Conservation (phyloP, 2,888 invertebrate species). For the Amphiduros pacificus region DNA sequence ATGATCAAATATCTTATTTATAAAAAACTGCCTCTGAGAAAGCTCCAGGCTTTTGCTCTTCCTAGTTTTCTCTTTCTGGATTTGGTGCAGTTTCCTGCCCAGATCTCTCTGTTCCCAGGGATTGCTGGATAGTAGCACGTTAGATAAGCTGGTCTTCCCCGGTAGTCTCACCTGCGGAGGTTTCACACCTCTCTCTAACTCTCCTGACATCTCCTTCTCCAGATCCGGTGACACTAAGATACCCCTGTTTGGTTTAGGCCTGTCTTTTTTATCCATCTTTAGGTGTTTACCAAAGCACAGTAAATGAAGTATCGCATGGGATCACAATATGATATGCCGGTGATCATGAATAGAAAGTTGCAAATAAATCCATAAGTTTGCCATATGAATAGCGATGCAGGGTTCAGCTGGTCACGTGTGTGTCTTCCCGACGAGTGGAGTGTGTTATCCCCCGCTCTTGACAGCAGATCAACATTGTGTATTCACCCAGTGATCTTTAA, state of each 20-base stretch:
- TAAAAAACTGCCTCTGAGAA: constrained; percentile 25
- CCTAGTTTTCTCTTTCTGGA: constrained; percentile 5
- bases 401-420: too few species aligned
- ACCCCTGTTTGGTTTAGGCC: not conserved
- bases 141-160: constrained; percentile 21
- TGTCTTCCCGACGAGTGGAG: too few species aligned
- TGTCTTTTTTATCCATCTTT: not conserved
- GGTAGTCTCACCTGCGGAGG: constrained; percentile 15
- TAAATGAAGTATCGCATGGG: too few species aligned
- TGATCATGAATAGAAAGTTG: too few species aligned
- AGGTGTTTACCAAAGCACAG: too few species aligned
- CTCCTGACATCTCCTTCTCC: constrained; percentile 13
- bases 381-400: too few species aligned
- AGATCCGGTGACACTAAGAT: constrained; percentile 6
- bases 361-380: too few species aligned
- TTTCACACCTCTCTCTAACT: constrained; percentile 8
- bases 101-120: constrained; percentile 25
- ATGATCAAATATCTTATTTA: constrained; percentile 21
- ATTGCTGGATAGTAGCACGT: constrained; percentile 20
- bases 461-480: too few species aligned
- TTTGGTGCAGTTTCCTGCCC: constrained; percentile 16
- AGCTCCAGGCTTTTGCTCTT: constrained; percentile 18
- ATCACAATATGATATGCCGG: too few species aligned
- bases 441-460: too few species aligned
- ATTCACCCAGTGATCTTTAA: too few species aligned